These are phyloP conservation scores for Hydrolagus affinis DNA, from an alignment of 2,113 vertebrate species.

Conservation along the genomic window DNA sequence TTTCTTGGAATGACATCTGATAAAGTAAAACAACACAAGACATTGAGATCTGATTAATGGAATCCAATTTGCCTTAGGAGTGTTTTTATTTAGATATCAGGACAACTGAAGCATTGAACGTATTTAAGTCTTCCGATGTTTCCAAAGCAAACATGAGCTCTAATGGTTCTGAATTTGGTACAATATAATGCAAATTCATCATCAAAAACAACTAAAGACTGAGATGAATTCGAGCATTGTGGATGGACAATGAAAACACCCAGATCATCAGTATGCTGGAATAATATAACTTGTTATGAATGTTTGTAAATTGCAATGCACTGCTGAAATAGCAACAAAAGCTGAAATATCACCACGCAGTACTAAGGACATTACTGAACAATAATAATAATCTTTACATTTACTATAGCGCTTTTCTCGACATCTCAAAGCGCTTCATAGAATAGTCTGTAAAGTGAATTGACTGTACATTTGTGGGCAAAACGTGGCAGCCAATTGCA, in stretches of 20 bases:
- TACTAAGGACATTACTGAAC: neutral
- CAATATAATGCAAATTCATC: neutral
- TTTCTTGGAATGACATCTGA: neutral
- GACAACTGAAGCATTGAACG: neutral
- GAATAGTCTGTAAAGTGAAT: too few relatives aligned
- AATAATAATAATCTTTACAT: too few relatives aligned
- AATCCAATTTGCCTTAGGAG: neutral
- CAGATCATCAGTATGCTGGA: neutral
- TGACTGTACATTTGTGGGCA: too few relatives aligned
- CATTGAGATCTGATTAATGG: conserved; percentile 15
- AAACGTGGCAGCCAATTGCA: too few relatives aligned
- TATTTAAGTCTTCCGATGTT: neutral
- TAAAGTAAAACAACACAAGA: neutral
- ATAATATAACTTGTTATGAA: neutral
- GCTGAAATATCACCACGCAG: neutral
- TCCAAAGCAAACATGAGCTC: neutral
- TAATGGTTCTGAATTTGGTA: neutral
- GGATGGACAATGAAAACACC: neutral
- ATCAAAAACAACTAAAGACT: neutral
- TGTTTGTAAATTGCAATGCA: neutral
- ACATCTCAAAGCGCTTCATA: too few relatives aligned
- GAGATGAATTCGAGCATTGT: neutral
- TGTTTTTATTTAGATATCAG: neutral
- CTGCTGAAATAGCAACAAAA: neutral
- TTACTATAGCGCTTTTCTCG: too few relatives aligned